phyloP scores from a whole-genome alignment of 2,113 vertebrate genomes.

The Neodontobutis hainanensis region DNA sequence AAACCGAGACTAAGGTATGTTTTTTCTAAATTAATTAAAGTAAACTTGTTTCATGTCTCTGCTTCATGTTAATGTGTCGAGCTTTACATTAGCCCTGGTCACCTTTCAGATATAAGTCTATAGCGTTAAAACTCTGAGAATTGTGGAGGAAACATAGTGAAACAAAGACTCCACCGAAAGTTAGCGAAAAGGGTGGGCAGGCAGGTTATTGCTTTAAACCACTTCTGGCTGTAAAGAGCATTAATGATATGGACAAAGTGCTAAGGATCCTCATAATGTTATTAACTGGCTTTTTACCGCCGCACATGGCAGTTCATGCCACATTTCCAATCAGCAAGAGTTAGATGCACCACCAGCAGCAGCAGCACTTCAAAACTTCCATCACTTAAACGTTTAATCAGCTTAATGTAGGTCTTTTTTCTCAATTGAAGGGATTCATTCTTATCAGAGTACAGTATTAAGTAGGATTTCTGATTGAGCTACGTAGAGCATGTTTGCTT shows the following conservation, averaged over 20 bases:
- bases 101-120: background rate
- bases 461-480: background rate
- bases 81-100: too few species aligned
- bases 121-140: conserved; percentile 12
- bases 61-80: too few species aligned
- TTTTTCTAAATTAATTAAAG: too few species aligned
- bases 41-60: too few species aligned
- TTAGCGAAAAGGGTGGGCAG: conserved; percentile 29
- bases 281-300: conserved; percentile 61
- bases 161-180: conserved; percentile 22
- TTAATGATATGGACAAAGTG: conserved; percentile 65
- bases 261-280: conserved; percentile 62
- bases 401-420: conserved; percentile 85
- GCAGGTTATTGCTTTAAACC: conserved; percentile 51
- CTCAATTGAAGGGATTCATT: conserved; percentile 75
- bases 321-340: conserved; percentile 76
- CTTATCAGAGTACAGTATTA: conserved; percentile 3
- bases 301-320: conserved; percentile 34
- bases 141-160: conserved; percentile 10
- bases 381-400: conserved; percentile 79
- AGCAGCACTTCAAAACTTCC: conserved; percentile 76
- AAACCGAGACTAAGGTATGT: too few species aligned
- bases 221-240: conserved; percentile 57
- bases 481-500: conserved; percentile 3
- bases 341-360: conserved; percentile 61